Base-by-base conservation (phyloP, 2,888 invertebrate species). In the Panzeria rudis region DNA sequence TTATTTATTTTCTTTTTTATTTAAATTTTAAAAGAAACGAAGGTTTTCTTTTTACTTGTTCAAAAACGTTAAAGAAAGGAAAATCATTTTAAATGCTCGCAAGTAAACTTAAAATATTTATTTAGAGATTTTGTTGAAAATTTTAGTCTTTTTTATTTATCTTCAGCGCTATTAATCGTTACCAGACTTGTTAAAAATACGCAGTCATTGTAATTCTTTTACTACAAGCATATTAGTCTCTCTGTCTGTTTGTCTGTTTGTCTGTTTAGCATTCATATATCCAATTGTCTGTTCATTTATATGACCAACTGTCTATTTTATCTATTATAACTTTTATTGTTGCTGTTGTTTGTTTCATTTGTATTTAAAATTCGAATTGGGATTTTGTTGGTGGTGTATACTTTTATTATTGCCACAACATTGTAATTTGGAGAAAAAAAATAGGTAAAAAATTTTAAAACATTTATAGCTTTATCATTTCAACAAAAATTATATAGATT, bases 381-480 rank as follows among this genome's bases (percentile, higher is more conserved):
- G 3, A 50, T 44, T 72, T 52, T 38, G 41, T 32, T 75, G 38
- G 23, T 76, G 61, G 54, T 68, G 50, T 15, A n/a, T 56, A 2
- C 17, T 59, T 32, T 72, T 72, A 17, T 38, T 69, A 38, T 52
- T 61, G 38, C 61, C 50, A 35, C 79, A 62, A 47, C 64, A 66
- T 56, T 72, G 64, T 62, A 64, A 50, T 47, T 47, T 62, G n/a
- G 44, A 23, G 2, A 44, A 11, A 6, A 68, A n/a, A 68, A 17
- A 35, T 35, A 50, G 9, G 38, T 13, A 23, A 29, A 64, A 64
- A 20, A n/a, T 11, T 41, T n/a, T 25, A 8, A 44, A 71, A 72
- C 35, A 56, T 56, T 80, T 84, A 72, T 80, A 47, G 56, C 73
- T 82, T 85, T 78, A 85, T 85, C 78, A 78, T 78, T 85, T 78